Evolutionary conservation across 2,113 vertebrate species (phyloP), one percentile per base, ranked within the genome.

Genomic region (Ia io): DNA sequence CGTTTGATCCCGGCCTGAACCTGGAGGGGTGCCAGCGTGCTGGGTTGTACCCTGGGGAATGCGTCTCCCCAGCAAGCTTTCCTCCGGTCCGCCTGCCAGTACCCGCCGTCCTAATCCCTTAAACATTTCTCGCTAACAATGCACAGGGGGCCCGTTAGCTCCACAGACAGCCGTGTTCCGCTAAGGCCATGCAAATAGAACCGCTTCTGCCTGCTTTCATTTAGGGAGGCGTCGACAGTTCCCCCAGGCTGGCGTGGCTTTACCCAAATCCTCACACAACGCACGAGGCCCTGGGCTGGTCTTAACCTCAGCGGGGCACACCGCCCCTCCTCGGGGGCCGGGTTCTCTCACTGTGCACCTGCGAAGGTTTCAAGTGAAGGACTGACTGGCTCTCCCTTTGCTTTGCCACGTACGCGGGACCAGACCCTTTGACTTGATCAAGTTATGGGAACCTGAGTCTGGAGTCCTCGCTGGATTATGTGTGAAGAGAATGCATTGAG

Each of bases 71-170:
- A 94, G 82, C 95, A 93, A 90, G 95, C 40, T 69, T 88, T 82
- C 94, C 96, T 95, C 25, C 28, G 71, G 79, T 37, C 92, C 95
- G 90, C 97, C 94, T 94, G 93, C 85, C 51, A 14, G 59, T 47
- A 16, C 35, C 30, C 14, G 0, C 3, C 0, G 73, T 42, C 84
- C 84, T 96, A 78, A 97, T 95, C 96, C 90, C 2, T 97, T 97
- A 91, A 97, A 63, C 97, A 82, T 79, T 97, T 86, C 40, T 82
- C 22, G 82, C 91, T 98, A 69, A 93, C 61, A 84, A 92, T 51
- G 49, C 96, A 40, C 2, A 0, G 3, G 44, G 91, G 85, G 88
- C 82, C 95, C 82, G 42, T 92, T 71, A 82, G 92, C 94, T 94
- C 87, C 88, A 59, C 80, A 93, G 65, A 73, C 92, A 82, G 63